A percentile compares a stretch with the other conserved stretches of the same genome.
These are phyloP conservation scores for Notolabrus celidotus DNA, from an alignment of 2,797 vertebrate species.

Conservation along the genomic window DNA sequence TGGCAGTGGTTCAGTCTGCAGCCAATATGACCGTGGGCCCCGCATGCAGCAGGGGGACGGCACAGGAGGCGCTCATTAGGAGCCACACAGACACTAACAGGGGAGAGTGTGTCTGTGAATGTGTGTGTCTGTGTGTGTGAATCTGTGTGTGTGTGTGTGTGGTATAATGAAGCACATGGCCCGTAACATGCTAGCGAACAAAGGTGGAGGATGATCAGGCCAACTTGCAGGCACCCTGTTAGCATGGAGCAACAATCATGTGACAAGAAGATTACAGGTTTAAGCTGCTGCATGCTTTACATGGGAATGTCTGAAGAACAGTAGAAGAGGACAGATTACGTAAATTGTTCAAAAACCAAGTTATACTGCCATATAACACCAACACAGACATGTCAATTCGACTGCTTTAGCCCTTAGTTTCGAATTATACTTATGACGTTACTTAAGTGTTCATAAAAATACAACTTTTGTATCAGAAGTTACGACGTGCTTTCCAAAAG, in stretches of 20 bases:
- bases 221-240: conserved; percentile 26
- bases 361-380: no score
- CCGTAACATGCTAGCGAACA: conserved; percentile 17
- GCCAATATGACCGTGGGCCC: conserved; percentile 61
- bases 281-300: conserved; percentile 31
- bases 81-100: conserved; percentile 39
- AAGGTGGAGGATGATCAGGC: conserved; percentile 32
- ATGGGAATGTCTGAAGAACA: not conserved
- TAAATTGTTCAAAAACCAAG: not conserved
- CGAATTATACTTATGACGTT: no score
- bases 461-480: no score
- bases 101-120: no score
- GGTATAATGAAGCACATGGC: conserved; percentile 33
- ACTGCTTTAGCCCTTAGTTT: no score
- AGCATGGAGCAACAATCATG: conserved; percentile 33
- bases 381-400: no score
- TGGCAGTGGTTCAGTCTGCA: conserved; percentile 53
- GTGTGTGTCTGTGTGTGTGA: conserved; percentile 1
- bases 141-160: conserved; percentile 4
- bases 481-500: no score
- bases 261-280: conserved; percentile 42
- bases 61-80: conserved; percentile 74
- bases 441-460: no score
- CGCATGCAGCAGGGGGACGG: conserved; percentile 64
- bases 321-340: conserved; percentile 3